phyloP scores from a whole-genome alignment of 2,888 invertebrate genomes.

The Strigamia transsilvanica region DNA sequence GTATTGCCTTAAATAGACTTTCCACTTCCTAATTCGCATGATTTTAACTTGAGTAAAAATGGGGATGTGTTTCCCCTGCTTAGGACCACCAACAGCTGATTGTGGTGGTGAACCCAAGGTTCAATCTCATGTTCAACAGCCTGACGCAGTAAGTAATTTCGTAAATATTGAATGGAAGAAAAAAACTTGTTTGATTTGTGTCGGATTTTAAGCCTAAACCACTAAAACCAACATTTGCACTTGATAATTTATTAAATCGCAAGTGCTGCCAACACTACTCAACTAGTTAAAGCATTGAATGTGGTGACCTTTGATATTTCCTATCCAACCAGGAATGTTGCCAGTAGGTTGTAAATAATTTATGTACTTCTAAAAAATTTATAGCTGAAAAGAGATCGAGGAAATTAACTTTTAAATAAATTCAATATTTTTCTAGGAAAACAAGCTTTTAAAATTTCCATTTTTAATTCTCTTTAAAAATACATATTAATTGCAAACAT shows the following conservation, averaged over 20 bases:
- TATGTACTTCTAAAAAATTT: too few relatives aligned
- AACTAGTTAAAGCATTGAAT: background rate
- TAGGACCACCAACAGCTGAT: background rate
- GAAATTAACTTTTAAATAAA: too few relatives aligned
- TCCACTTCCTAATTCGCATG: background rate
- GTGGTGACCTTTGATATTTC: too few relatives aligned
- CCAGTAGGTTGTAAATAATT: too few relatives aligned
- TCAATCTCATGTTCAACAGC: background rate
- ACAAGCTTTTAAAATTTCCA: too few relatives aligned
- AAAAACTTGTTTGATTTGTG: background rate
- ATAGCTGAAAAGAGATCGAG: too few relatives aligned
- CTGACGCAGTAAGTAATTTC: conserved; percentile 18
- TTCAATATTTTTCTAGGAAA: too few relatives aligned
- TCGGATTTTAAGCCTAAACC: conserved; percentile 5
- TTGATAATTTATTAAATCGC: background rate
- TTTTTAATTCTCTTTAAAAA: too few relatives aligned
- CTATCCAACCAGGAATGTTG: too few relatives aligned
- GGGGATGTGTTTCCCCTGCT: background rate
- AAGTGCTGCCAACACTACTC: background rate
- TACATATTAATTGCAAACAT: too few relatives aligned
- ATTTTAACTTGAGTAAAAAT: conserved; percentile 11
- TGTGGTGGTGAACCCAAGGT: too few relatives aligned
- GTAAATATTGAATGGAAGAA: background rate
- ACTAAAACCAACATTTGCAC: background rate
- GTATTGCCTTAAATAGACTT: background rate